A percentile compares a stretch with the other conserved stretches of the same genome.
Conservation (phyloP, 2,113 vertebrate genomes). For the Todiramphus chloris region DNA sequence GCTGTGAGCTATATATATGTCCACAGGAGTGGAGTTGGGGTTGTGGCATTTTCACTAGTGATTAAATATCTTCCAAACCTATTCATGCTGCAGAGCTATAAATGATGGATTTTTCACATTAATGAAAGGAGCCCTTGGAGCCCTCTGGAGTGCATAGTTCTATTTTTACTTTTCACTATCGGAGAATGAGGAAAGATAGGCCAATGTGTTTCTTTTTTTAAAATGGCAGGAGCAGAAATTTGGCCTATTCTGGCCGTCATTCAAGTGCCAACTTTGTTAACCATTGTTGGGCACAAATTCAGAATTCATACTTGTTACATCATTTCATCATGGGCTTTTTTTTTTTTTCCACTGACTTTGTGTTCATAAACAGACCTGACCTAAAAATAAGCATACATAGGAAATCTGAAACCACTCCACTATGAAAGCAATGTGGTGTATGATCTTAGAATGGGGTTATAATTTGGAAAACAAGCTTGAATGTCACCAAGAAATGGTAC, state of each 20-base stretch:
- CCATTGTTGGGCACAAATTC: background rate
- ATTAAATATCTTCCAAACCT: slow-evolving; percentile 60
- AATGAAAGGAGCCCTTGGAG: slow-evolving; percentile 53
- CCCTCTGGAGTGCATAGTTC: slow-evolving; percentile 42
- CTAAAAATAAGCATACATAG: background rate
- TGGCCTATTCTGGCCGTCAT: background rate
- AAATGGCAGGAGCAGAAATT: slow-evolving; percentile 48
- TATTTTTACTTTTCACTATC: slow-evolving; percentile 68
- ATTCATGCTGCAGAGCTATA: slow-evolving; percentile 55
- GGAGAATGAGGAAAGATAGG: slow-evolving; percentile 44
- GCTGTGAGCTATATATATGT: slow-evolving; percentile 14
- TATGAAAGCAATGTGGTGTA: background rate
- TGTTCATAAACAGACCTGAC: background rate
- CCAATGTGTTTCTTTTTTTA: slow-evolving; percentile 48
- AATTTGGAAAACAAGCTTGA: background rate
- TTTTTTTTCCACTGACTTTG: background rate
- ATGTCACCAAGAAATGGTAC: background rate
- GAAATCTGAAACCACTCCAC: background rate
- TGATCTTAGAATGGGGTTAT: background rate
- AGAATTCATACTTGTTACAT: background rate
- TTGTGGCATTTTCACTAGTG: slow-evolving; percentile 53
- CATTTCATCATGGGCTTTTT: background rate
- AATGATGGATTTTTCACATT: slow-evolving; percentile 71
- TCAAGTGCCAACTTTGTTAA: slow-evolving; percentile 12
- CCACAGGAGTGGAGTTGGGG: background rate